phyloP scores from a whole-genome alignment of 1,140 invertebrate species.

The Eulimnadia texana region DNA sequence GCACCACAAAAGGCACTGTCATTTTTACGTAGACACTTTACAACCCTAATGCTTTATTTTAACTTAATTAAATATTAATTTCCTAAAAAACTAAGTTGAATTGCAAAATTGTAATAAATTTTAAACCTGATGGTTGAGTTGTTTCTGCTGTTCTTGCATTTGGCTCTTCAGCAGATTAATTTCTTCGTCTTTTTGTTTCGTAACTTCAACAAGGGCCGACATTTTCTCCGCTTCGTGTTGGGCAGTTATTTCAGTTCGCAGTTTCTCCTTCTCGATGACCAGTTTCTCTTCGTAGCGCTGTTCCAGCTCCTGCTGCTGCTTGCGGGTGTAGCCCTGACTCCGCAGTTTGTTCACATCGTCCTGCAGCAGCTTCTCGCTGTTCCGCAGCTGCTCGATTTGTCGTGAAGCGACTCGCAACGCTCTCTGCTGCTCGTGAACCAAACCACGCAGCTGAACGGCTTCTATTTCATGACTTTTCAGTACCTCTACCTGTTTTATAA shows the following conservation, averaged over 20 bases:
- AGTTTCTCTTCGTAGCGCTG: background rate
- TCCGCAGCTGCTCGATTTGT: slow-evolving; percentile 39
- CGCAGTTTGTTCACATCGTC: slow-evolving; percentile 32
- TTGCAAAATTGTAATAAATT: too few species aligned
- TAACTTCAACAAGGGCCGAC: slow-evolving; percentile 9
- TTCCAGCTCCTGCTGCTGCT: slow-evolving; percentile 10
- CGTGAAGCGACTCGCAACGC: slow-evolving; percentile 37
- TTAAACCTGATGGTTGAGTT: slow-evolving; percentile 8
- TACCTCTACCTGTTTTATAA: slow-evolving; percentile 29
- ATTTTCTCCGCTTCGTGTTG: slow-evolving; percentile 4
- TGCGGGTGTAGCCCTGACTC: background rate
- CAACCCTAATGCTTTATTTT: too few species aligned
- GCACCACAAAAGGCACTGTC: too few species aligned
- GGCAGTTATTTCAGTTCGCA: background rate
- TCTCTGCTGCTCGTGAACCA: slow-evolving; percentile 41
- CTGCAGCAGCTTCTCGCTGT: slow-evolving; percentile 36
- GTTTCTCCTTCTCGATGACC: background rate
- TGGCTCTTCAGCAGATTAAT: slow-evolving; percentile 7
- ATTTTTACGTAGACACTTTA: too few species aligned
- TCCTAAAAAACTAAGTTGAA: too few species aligned
- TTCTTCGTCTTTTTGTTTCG: slow-evolving; percentile 16
- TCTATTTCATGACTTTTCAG: slow-evolving; percentile 42
- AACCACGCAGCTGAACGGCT: slow-evolving; percentile 37
- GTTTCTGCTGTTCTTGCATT: background rate
- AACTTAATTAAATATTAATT: too few species aligned